These are phyloP conservation scores for Lithophane semibrunnea DNA, from an alignment of 2,888 invertebrate species.

Conservation along the genomic window DNA sequence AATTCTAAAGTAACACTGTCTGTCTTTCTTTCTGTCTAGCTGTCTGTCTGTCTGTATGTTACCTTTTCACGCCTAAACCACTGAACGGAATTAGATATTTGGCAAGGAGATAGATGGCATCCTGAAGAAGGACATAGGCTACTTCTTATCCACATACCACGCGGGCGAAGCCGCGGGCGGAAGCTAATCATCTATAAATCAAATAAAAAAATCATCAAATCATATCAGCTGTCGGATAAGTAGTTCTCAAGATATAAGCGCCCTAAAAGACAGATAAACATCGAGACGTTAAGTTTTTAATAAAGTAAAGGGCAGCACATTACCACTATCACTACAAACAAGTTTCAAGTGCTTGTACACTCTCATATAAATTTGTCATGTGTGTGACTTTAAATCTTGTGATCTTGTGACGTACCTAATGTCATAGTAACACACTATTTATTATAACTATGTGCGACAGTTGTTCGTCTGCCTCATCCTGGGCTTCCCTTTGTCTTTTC, in stretches of 20 bases:
- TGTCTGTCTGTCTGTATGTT: too few relatives aligned
- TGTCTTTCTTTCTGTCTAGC: too few relatives aligned
- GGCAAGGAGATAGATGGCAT: too few relatives aligned
- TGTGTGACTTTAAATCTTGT: not conserved
- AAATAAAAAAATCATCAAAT: not conserved
- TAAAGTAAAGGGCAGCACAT: not conserved
- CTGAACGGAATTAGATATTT: too few relatives aligned
- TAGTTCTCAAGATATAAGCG: constrained; percentile 4
- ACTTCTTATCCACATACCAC: too few relatives aligned
- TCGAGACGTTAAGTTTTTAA: not conserved
- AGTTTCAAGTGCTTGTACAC: constrained; percentile 1
- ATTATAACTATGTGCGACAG: not conserved
- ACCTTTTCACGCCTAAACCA: too few relatives aligned
- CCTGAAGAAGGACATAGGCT: too few relatives aligned
- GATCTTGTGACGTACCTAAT: not conserved
- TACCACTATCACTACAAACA: not conserved
- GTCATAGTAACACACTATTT: not conserved
- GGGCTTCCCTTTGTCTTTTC: not conserved
- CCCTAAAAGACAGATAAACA: not conserved
- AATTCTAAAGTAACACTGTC: too few relatives aligned
- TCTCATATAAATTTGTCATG: not conserved
- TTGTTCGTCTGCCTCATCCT: not conserved
- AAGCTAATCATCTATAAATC: too few relatives aligned
- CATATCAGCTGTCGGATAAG: not conserved
- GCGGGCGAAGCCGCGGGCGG: too few relatives aligned